A percentile compares a stretch with the other conserved stretches of the same genome.
These are phyloP conservation scores for Coremacera marginata DNA, from an alignment of 2,888 invertebrate genomes.

Conservation along the genomic window DNA sequence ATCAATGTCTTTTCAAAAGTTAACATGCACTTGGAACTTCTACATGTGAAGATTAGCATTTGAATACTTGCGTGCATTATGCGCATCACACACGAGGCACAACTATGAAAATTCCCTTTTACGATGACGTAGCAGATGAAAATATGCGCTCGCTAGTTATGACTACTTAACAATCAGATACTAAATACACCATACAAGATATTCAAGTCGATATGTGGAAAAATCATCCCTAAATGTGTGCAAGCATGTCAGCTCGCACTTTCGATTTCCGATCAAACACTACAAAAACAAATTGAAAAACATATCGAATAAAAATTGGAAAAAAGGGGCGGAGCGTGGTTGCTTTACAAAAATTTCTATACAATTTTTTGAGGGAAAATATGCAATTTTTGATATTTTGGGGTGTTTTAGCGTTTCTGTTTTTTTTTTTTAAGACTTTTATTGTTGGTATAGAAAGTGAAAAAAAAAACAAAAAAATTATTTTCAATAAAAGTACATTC, in stretches of 20 bases:
- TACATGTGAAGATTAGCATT: not conserved
- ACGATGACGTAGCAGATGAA: not conserved
- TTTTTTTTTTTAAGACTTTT: slow-evolving; percentile 50
- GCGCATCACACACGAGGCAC: not conserved
- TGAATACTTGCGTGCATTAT: not conserved
- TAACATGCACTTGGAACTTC: not conserved
- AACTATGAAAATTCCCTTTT: not conserved
- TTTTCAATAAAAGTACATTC: slow-evolving; percentile 53
- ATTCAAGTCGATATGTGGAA: not conserved
- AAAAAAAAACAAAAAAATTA: slow-evolving; percentile 40
- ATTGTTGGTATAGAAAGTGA: slow-evolving; percentile 31
- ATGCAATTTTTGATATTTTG: slow-evolving; percentile 68
- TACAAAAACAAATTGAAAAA: slow-evolving; percentile 37
- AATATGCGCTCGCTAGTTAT: slow-evolving; percentile 15
- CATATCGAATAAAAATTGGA: slow-evolving; percentile 49
- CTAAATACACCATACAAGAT: not conserved
- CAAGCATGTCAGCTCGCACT: not conserved
- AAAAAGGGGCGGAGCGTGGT: slow-evolving; percentile 51
- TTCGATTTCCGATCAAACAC: slow-evolving; percentile 5
- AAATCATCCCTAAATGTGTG: slow-evolving; percentile 31
- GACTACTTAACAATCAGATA: slow-evolving; percentile 31
- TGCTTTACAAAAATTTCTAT: slow-evolving; percentile 36
- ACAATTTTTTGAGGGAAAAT: slow-evolving; percentile 65
- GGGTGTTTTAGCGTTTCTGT: slow-evolving; percentile 66
- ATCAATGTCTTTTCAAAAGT: not conserved